Evolutionary conservation across 2,797 vertebrate genomes (phyloP), one percentile per base, ranked within the genome.

Genomic region (Neomorphus geoffroyi): DNA sequence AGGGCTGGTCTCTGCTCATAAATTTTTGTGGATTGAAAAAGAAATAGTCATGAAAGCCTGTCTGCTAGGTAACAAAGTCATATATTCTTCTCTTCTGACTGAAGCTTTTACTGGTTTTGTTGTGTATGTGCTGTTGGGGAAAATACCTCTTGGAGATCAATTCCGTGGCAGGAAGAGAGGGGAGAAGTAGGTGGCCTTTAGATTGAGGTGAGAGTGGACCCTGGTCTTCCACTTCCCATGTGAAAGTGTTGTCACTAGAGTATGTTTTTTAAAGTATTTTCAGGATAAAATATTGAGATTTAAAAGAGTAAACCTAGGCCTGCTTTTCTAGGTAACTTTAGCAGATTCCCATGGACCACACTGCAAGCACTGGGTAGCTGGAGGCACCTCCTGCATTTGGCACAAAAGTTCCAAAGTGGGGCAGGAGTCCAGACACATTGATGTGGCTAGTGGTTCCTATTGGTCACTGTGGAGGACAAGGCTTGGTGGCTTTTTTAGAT

Each of bases 391-490:
- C 50, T 69, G 14, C 17, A 24, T 75, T 87, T 56, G 27, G 13
- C 79, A 46, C 16, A 43, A 72, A 80, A 90, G 18, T 17, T 58
- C 16, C 10, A 26, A 65, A 64, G 17, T 11, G 27, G 9, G 7
- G 5, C 43, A 35, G 43, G n/a, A 51, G 10, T 75, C 10, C 50
- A 80, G 67, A 37, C 9, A 41, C 16, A 13, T 18, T 1, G 2
- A 7, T 33, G 28, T 35, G 37, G 3, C 22, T 86, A 0, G 0
- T 69, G n/a, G 45, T 23, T 86, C 16, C 18, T 67, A 2, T 8
- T n/a, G 30, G n/a, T 69, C 37, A 58, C 50, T 45, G n/a, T 5
- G 11, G 27, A 75, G 60, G 18, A 17, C 24, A 54, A 74, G 9
- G 14, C 62, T 54, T 77, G 69, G 17, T 1, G 1, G 30, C 16